Conservation (phyloP, 2,888 invertebrate genomes). For the Eupithecia subumbrata region DNA sequence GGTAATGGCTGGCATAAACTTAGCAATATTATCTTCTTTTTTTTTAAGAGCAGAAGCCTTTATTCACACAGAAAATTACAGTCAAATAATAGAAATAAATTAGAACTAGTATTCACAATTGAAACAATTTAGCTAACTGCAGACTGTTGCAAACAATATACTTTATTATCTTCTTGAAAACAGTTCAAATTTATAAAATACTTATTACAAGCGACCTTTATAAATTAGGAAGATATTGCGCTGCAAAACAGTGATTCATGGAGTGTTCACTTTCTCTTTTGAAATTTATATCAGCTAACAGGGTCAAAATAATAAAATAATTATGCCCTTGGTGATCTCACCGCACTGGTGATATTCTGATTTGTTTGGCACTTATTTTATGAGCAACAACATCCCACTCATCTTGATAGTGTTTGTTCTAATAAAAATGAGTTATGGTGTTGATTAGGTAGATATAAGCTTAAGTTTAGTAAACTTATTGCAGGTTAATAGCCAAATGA, state of each 20-base stretch:
- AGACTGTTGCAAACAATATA: too few relatives aligned
- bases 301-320: slow-evolving; percentile 53
- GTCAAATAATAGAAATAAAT: too few relatives aligned
- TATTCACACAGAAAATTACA: too few relatives aligned
- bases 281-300: slow-evolving; percentile 51
- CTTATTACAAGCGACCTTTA: neutral
- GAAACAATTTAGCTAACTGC: too few relatives aligned
- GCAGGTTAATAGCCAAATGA: too few relatives aligned
- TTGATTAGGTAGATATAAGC: neutral
- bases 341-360: slow-evolving; percentile 28
- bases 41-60: too few relatives aligned
- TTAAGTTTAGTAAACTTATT: too few relatives aligned
- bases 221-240: neutral
- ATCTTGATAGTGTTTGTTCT: neutral
- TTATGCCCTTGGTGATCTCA: slow-evolving; percentile 45
- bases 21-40: too few relatives aligned
- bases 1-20: neutral
- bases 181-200: too few relatives aligned
- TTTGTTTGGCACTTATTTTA: slow-evolving; percentile 20
- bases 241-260: slow-evolving; percentile 54
- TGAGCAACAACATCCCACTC: slow-evolving; percentile 5
- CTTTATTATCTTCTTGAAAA: too few relatives aligned
- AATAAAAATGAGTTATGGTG: neutral
- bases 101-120: too few relatives aligned
- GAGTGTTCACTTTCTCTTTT: slow-evolving; percentile 57